Conservation (phyloP, 1,140 invertebrate species). For the Orius laevigatus region DNA sequence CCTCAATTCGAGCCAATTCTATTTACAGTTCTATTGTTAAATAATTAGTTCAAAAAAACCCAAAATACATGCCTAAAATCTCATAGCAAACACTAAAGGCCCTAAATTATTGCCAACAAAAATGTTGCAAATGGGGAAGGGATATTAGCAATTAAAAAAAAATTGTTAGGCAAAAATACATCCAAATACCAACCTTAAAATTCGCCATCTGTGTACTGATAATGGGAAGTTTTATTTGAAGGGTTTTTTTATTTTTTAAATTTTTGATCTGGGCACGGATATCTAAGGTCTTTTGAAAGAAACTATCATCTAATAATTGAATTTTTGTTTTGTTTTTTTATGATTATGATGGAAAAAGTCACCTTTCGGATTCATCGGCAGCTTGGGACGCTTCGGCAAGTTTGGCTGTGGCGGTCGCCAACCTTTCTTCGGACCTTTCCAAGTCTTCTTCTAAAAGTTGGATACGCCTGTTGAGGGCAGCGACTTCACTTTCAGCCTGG, state of each 20-base stretch:
- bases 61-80: no score
- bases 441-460: conserved; percentile 97
- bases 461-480: conserved; percentile 94
- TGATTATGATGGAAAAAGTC: no score
- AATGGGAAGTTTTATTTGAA: neutral
- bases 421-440: conserved; percentile 92
- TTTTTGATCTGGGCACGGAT: neutral
- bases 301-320: neutral
- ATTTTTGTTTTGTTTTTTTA: no score
- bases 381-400: conserved; percentile 96
- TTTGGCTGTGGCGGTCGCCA: conserved; percentile 91
- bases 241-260: neutral
- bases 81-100: no score
- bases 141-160: no score
- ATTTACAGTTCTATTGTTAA: no score
- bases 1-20: neutral
- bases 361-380: conserved; percentile 99
- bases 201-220: neutral
- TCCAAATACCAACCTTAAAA: no score
- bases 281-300: neutral
- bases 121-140: no score
- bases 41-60: no score
- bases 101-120: no score
- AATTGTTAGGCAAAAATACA: no score
- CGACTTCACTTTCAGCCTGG: conserved; percentile 96